Conservation (phyloP, 1,140 invertebrate species). For the Holcopasites calliopsidis region DNA sequence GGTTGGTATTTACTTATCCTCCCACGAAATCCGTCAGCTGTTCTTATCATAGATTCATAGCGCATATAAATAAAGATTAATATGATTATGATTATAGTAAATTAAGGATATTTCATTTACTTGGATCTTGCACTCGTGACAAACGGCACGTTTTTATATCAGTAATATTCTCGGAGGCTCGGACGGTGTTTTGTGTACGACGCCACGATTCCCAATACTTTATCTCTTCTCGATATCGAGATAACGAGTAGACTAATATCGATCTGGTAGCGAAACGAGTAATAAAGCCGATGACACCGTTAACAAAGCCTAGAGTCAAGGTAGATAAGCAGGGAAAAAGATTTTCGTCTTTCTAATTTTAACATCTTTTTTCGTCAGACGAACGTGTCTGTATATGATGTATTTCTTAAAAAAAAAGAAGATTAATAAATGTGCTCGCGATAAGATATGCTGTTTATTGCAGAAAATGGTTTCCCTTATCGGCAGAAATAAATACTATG, state of each 20-base stretch:
- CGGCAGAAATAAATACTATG: not conserved
- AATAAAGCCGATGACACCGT: not conserved
- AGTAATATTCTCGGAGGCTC: not conserved
- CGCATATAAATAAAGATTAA: not conserved
- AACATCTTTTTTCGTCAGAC: not conserved
- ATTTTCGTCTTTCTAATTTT: not conserved
- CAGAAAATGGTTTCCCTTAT: conserved; percentile 18
- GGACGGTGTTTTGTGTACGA: not conserved
- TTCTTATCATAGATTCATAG: not conserved
- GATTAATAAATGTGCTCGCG: not conserved
- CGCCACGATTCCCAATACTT: not conserved
- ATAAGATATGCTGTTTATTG: conserved; percentile 25
- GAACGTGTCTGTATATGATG: not conserved
- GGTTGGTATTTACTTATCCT: not conserved
- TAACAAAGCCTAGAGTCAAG: not conserved
- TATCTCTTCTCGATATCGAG: not conserved
- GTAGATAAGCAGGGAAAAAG: not conserved
- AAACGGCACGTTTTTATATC: not conserved
- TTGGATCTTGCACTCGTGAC: not conserved
- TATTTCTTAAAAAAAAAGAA: conserved; percentile 14
- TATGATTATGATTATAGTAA: no score
- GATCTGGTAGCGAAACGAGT: not conserved
- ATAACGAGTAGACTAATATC: not conserved
- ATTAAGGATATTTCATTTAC: not conserved
- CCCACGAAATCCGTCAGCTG: not conserved